These are phyloP conservation scores for Caenorhabditis latens DNA, from an alignment of 1,140 invertebrate species.

Conservation along the genomic window DNA sequence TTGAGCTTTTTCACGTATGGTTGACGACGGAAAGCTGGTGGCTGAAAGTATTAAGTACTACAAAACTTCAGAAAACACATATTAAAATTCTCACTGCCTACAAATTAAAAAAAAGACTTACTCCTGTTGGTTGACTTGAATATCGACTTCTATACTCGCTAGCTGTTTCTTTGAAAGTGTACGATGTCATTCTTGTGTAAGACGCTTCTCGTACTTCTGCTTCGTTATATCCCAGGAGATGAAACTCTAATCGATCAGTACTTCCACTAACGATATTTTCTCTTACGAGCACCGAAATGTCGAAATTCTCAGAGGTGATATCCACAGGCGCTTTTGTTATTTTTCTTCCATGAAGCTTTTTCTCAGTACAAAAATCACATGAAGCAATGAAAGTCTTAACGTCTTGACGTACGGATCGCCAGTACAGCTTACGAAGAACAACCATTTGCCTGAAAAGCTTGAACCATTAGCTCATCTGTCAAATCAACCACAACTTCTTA, in stretches of 20 bases:
- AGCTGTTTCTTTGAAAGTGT: conserved; percentile 61
- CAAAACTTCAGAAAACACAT: neutral
- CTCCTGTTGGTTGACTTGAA: neutral
- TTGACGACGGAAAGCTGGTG: conserved; percentile 4
- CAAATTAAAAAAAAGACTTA: neutral
- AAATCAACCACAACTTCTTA: neutral
- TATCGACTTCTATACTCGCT: conserved; percentile 7
- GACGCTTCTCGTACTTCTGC: conserved; percentile 52
- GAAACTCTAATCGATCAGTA: conserved; percentile 49
- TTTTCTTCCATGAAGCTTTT: conserved; percentile 60
- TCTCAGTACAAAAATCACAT: conserved; percentile 55
- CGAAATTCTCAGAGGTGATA: conserved; percentile 54
- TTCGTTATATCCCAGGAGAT: conserved; percentile 55
- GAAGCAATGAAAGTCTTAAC: conserved; percentile 56
- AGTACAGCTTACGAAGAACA: conserved; percentile 58
- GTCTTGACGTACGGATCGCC: conserved; percentile 60
- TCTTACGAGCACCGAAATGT: conserved; percentile 29
- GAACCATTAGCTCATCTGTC: neutral
- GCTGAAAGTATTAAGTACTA: neutral
- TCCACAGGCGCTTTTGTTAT: conserved; percentile 60
- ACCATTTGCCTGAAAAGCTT: conserved; percentile 58
- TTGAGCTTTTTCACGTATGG: conserved; percentile 31
- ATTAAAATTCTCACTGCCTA: too few relatives aligned
- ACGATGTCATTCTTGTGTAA: conserved; percentile 58
- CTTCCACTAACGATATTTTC: neutral